Percentiles rank a stretch among this genome's conserved stretches.
These are phyloP conservation scores for Xestia c-nigrum DNA, from an alignment of 2,888 invertebrate species.

Conservation along the genomic window DNA sequence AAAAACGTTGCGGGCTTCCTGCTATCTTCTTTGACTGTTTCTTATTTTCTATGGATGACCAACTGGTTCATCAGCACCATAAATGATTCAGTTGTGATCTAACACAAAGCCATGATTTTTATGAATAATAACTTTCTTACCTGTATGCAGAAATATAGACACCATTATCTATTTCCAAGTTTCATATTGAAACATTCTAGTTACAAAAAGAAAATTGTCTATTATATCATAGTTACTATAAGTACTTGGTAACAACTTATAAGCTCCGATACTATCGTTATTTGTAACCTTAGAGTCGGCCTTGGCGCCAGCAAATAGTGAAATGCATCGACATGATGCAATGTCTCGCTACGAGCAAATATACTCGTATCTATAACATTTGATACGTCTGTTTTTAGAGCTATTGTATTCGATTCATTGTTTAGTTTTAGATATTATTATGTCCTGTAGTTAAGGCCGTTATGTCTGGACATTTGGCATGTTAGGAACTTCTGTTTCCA, in stretches of 20 bases:
- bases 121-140: neutral
- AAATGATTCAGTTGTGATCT: neutral
- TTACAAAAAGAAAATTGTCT: slow-evolving; percentile 38
- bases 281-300: slow-evolving; percentile 80
- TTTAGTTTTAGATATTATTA: slow-evolving; percentile 36
- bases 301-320: slow-evolving; percentile 74
- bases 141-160: neutral
- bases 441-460: slow-evolving; percentile 16
- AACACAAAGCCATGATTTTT: neutral
- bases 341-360: slow-evolving; percentile 57
- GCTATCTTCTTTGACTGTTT: neutral
- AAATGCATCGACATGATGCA: slow-evolving; percentile 72
- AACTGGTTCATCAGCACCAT: neutral
- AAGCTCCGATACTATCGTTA: slow-evolving; percentile 70
- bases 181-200: neutral
- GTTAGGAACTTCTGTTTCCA: neutral
- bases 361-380: slow-evolving; percentile 52
- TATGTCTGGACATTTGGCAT: neutral
- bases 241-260: slow-evolving; percentile 55
- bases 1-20: neutral
- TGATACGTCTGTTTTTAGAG: slow-evolving; percentile 47
- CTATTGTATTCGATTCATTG: slow-evolving; percentile 36
- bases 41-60: neutral
- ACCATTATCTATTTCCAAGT: neutral
- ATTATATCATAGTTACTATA: slow-evolving; percentile 47